These are phyloP conservation scores for Aphelenchoides fujianensis DNA, from an alignment of 1,140 invertebrate genomes.

Conservation along the genomic window DNA sequence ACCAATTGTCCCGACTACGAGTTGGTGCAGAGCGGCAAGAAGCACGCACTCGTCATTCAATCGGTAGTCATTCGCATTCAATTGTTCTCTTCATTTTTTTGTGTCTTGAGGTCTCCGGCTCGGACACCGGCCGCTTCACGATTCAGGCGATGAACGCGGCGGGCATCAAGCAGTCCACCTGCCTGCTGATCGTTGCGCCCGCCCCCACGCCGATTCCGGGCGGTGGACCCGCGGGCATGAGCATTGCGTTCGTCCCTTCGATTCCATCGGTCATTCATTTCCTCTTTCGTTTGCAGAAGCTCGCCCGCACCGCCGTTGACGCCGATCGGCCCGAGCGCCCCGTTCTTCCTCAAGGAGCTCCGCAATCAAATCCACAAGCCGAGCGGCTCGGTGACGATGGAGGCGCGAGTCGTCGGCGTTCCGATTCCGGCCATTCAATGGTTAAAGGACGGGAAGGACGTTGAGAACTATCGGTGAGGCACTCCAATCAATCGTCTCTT, in stretches of 20 bases:
- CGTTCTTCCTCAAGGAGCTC: slow-evolving; percentile 59
- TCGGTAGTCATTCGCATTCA: too few relatives aligned
- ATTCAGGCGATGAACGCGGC: slow-evolving; percentile 60
- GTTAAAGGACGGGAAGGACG: slow-evolving; percentile 87
- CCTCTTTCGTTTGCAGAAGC: slow-evolving; percentile 33
- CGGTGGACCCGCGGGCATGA: slow-evolving; percentile 37
- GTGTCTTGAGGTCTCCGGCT: too few relatives aligned
- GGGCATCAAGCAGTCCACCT: slow-evolving; percentile 61
- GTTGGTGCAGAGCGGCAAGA: too few relatives aligned
- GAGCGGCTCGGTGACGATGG: slow-evolving; percentile 44
- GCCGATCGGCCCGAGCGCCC: slow-evolving; percentile 56
- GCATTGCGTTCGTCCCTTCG: slow-evolving; percentile 50
- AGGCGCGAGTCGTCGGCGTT: slow-evolving; percentile 54
- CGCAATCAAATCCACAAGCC: slow-evolving; percentile 55
- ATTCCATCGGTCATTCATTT: slow-evolving; percentile 23
- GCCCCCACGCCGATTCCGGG: slow-evolving; percentile 60
- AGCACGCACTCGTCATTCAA: too few relatives aligned
- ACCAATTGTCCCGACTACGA: slow-evolving; percentile 50
- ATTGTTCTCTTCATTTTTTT: too few relatives aligned
- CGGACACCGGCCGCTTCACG: slow-evolving; percentile 59
- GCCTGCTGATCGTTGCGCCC: slow-evolving; percentile 61
- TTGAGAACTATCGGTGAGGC: slow-evolving; percentile 70
- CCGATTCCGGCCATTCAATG: slow-evolving; percentile 69
- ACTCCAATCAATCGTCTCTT: too few relatives aligned
- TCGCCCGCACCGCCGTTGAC: slow-evolving; percentile 58